Percentiles rank a stretch among this genome's conserved stretches.
phyloP scores from a whole-genome alignment of 2,888 invertebrate genomes.

The Epinotia brunnichana region DNA sequence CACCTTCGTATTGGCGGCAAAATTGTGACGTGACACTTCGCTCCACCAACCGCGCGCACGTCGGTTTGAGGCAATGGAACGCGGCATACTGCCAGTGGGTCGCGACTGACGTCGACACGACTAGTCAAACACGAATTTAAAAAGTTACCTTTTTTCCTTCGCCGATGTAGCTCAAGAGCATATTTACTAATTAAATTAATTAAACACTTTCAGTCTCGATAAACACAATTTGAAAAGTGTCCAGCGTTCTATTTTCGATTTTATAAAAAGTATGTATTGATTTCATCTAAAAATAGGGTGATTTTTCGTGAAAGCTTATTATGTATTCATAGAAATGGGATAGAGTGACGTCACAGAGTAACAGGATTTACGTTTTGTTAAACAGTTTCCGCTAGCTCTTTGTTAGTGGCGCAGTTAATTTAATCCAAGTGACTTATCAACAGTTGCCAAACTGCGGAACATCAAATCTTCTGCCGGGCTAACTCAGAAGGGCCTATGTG shows the following conservation, averaged over 20 bases:
- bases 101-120: slow-evolving; percentile 42
- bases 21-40: slow-evolving; percentile 47
- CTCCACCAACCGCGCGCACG: slow-evolving; percentile 49
- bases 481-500: not conserved
- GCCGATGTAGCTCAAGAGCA: slow-evolving; percentile 36
- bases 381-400: slow-evolving; percentile 31
- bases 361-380: slow-evolving; percentile 31
- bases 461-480: slow-evolving; percentile 24
- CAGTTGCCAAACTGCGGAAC: slow-evolving; percentile 13
- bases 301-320: slow-evolving; percentile 31
- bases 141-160: slow-evolving; percentile 39
- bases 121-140: slow-evolving; percentile 38
- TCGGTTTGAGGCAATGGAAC: slow-evolving; percentile 53
- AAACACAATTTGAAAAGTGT: slow-evolving; percentile 4
- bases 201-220: slow-evolving; percentile 30
- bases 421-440: slow-evolving; percentile 32
- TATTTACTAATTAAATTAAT: slow-evolving; percentile 41
- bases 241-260: not conserved
- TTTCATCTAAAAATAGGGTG: slow-evolving; percentile 30
- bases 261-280: slow-evolving; percentile 28
- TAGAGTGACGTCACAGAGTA: slow-evolving; percentile 26
- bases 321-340: slow-evolving; percentile 39
- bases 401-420: slow-evolving; percentile 33
- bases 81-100: slow-evolving; percentile 54
- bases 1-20: slow-evolving; percentile 52